These are phyloP conservation scores for Cancer borealis DNA, from an alignment of 2,888 invertebrate species.

Conservation along the genomic window DNA sequence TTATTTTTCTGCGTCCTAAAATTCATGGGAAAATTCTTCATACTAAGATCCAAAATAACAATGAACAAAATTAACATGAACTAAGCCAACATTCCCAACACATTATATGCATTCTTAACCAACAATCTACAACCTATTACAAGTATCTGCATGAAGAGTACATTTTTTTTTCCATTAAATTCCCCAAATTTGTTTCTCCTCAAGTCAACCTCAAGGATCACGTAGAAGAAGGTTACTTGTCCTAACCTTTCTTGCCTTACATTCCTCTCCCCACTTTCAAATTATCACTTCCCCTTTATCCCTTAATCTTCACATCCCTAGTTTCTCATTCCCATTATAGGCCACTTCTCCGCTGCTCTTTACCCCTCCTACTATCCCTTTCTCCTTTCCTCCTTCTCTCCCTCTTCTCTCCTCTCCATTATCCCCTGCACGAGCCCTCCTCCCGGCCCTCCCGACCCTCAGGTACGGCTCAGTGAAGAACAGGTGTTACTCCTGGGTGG, in stretches of 20 bases:
- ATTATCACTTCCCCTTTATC: neutral
- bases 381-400: conserved; percentile 44
- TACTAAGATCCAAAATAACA: too few relatives aligned
- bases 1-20: too few relatives aligned
- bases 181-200: too few relatives aligned
- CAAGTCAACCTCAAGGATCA: too few relatives aligned
- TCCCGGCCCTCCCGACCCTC: conserved; percentile 3
- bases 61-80: too few relatives aligned
- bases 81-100: too few relatives aligned
- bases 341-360: neutral
- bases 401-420: neutral
- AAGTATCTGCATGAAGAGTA: too few relatives aligned
- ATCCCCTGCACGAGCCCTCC: neutral
- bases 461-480: conserved; percentile 49
- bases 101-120: too few relatives aligned
- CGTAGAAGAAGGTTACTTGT: too few relatives aligned
- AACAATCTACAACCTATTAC: too few relatives aligned
- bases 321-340: neutral
- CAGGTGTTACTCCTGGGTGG: conserved; percentile 46
- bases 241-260: neutral
- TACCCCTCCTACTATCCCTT: neutral
- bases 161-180: too few relatives aligned
- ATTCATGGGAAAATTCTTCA: too few relatives aligned
- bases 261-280: neutral
- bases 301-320: neutral